Percentiles rank a stretch among this genome's conserved stretches.
These are phyloP conservation scores for Chrysina gloriosa DNA, from an alignment of 2,888 invertebrate species.

Conservation along the genomic window DNA sequence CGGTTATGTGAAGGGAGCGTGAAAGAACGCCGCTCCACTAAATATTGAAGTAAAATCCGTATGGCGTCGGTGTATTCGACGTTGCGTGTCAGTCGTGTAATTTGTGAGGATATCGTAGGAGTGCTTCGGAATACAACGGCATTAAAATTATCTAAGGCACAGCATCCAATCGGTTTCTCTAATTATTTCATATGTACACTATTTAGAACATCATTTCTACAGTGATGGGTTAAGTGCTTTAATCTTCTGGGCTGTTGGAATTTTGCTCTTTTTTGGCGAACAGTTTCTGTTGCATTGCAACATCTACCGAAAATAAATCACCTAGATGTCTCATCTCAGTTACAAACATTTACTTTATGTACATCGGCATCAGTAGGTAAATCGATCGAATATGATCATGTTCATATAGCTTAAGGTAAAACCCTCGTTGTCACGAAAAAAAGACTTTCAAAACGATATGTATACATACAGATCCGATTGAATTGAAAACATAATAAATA, in stretches of 20 bases:
- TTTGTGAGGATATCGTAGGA: neutral
- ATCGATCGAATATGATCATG: too few relatives aligned
- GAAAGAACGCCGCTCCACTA: conserved; percentile 16
- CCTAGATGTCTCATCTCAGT: too few relatives aligned
- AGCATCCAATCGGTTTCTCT: neutral
- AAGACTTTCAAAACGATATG: too few relatives aligned
- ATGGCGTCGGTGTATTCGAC: neutral
- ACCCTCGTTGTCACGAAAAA: too few relatives aligned
- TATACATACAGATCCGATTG: too few relatives aligned
- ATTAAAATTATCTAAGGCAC: neutral
- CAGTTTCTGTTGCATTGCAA: neutral
- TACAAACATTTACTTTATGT: too few relatives aligned
- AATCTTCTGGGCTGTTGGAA: too few relatives aligned
- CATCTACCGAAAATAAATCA: neutral
- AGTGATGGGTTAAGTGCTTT: too few relatives aligned
- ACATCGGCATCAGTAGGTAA: too few relatives aligned
- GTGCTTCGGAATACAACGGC: neutral
- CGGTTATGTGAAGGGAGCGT: conserved; percentile 15
- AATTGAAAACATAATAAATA: too few relatives aligned
- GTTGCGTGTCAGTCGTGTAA: neutral
- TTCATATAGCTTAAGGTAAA: too few relatives aligned
- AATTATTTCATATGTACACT: neutral
- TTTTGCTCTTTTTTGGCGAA: too few relatives aligned
- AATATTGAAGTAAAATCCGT: conserved; percentile 22
- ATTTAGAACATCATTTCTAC: neutral